A percentile compares a stretch with the other conserved stretches of the same genome.
Conservation (phyloP, 2,888 invertebrate genomes). For the Melieria crassipennis region DNA sequence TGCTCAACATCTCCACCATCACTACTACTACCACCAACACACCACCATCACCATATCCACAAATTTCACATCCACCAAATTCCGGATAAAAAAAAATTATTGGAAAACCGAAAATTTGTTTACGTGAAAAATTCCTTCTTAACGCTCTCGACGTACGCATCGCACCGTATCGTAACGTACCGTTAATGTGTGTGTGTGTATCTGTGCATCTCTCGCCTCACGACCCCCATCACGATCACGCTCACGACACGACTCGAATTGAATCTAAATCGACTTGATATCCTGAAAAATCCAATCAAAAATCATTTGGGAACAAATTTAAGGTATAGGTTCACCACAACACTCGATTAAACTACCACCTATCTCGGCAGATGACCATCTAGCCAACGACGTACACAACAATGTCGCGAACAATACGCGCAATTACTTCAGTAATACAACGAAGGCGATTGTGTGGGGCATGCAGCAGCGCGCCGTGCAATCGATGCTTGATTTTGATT, state of each 20-base stretch:
- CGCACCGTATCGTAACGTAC: slow-evolving; percentile 19
- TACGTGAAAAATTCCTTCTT: slow-evolving; percentile 6
- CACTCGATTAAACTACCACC: slow-evolving; percentile 67
- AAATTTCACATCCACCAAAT: slow-evolving; percentile 20
- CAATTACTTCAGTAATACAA: slow-evolving; percentile 82
- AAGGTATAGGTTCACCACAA: slow-evolving; percentile 62
- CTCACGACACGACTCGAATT: slow-evolving; percentile 16
- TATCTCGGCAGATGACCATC: slow-evolving; percentile 65
- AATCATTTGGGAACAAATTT: slow-evolving; percentile 42
- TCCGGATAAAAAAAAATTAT: background rate
- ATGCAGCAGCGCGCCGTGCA: slow-evolving; percentile 98
- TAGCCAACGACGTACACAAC: slow-evolving; percentile 49
- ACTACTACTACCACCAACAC: slow-evolving; percentile 34
- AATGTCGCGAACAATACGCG: slow-evolving; percentile 56
- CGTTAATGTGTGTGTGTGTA: slow-evolving; percentile 32
- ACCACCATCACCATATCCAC: slow-evolving; percentile 36
- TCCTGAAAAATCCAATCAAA: slow-evolving; percentile 44
- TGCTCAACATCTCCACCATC: slow-evolving; percentile 33
- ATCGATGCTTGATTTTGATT: slow-evolving; percentile 67
- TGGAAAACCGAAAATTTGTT: background rate
- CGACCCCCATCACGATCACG: slow-evolving; percentile 8
- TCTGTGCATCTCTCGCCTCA: slow-evolving; percentile 37
- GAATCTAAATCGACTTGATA: slow-evolving; percentile 19
- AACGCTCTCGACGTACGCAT: slow-evolving; percentile 11
- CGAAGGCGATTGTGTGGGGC: slow-evolving; percentile 97